These are phyloP conservation scores for Drosophila anceps DNA, from an alignment of 2,888 invertebrate genomes.

Conservation along the genomic window DNA sequence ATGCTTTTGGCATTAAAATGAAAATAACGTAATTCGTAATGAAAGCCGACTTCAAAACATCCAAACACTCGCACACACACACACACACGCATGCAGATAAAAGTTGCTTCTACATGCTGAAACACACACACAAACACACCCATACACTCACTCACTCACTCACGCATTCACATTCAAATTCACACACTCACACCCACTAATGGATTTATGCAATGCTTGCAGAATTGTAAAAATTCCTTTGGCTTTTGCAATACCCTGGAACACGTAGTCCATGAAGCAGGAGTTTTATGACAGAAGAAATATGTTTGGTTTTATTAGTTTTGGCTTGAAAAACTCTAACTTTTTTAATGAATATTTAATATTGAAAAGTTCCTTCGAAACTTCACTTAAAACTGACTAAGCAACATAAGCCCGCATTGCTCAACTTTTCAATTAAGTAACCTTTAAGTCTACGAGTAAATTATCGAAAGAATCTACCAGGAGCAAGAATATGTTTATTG, in stretches of 20 bases:
- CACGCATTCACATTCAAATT: slow-evolving; percentile 20
- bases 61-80: slow-evolving; percentile 4
- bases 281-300: background rate
- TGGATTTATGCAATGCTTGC: slow-evolving; percentile 50
- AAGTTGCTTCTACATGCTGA: slow-evolving; percentile 9
- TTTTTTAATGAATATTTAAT: background rate
- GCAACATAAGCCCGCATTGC: too few relatives aligned
- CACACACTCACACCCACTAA: slow-evolving; percentile 25
- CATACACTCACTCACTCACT: slow-evolving; percentile 13
- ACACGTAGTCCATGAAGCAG: background rate
- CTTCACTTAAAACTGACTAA: too few relatives aligned
- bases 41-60: slow-evolving; percentile 50
- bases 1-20: slow-evolving; percentile 57
- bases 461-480: background rate
- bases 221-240: slow-evolving; percentile 60
- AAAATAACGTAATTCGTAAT: slow-evolving; percentile 77
- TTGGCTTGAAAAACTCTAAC: background rate
- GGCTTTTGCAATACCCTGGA: slow-evolving; percentile 22
- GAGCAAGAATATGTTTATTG: background rate
- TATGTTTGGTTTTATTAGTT: background rate
- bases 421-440: background rate
- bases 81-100: slow-evolving; percentile 1
- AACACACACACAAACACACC: background rate
- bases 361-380: too few relatives aligned
- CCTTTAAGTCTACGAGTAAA: background rate